Base-by-base conservation (phyloP, 2,888 invertebrate species). In the Spodoptera littoralis region DNA sequence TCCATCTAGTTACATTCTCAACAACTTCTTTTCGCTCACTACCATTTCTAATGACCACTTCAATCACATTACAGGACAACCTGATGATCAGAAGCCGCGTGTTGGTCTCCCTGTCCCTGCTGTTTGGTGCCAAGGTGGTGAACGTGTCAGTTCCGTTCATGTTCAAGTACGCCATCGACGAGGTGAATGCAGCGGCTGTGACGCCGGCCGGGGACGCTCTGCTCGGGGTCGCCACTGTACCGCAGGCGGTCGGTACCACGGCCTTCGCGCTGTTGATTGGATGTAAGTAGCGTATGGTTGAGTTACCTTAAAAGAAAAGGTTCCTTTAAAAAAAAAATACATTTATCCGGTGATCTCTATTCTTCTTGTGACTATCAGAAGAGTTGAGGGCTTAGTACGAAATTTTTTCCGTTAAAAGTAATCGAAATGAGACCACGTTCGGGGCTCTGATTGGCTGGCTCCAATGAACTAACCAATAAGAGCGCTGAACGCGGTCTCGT, bases 111-210 rank as follows among this genome's bases (percentile, higher is more conserved):
- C 89, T 98, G 53, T 96, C 97, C 1, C 95, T 98, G 51, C 93
- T 98, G 56, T 96, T 97, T 56, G 96, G 97, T 46, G 98, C 98
- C 41, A 98, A 99, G 95, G 88, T 98, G 57, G 91, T 99, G 85
- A 99, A 98, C 84, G 98, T 99, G 2, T 95, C 96, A 52, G 99
- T 99, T 27, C 99, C 99, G 11, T 99, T 99, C 93, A 92, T 99
- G 62, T 99, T 99, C 92, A 99, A 99, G 91, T 97, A 98, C 86
- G 97, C 97, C 0, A 96, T 99, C 64, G 99, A 99, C 88, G 96
- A 96, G 76, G 96, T 99, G 70, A 99, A 98, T 86, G 92, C 94
- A 6, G 90, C 95, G 8, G 84, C 95, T 43, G 86, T 95, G 3
- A 80, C 88, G 0, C 81, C 87, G 0, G 87, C 91, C 0, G 93